Base-by-base conservation (phyloP, 2,797 vertebrate species). In the Pampus argenteus region DNA sequence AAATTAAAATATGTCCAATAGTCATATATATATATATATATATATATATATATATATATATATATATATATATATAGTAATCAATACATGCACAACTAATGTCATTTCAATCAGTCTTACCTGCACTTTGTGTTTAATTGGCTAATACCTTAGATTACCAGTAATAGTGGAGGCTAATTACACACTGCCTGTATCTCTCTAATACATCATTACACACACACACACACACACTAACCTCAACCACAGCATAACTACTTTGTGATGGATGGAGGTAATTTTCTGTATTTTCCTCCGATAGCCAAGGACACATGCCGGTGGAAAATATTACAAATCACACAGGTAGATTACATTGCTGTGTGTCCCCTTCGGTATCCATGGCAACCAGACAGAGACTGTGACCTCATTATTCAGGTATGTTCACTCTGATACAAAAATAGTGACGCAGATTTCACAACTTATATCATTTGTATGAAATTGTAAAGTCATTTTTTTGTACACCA, bases 301-400 rank as follows among this genome's bases (percentile, higher is more conserved):
- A 70, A 72, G 13, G 73, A 57, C 29, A 67, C 72, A 82, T 56
- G 76, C 64, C 57, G 81, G 63, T 78, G 82, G 85, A 74, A 89
- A 82, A 84, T 69, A 57, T 61, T 47, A 62, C 45, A 15, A 56
- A 67, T 74, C 36, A 71, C 31, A 71, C n/a, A n/a, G 6, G 40
- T 14, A 60, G 6, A 18, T 74, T 50, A 52, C 40, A 11, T n/a
- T 25, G 9, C 52, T 51, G 18, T 38, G 25, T 22, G 31, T 44
- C 49, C 6, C 34, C 15, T 49, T 72, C 31, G 26, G 71, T 63
- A 56, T 71, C 77, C 36, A 26, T n/a, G 64, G 57, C 28, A 57
- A 75, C 45, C 40, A 47, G 73, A 63, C 23, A 64, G 50, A 82
- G 54, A 44, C 15, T 15, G 18, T 58, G 68, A 67, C 67, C 47